These are phyloP conservation scores for Salarias fasciatus DNA, from an alignment of 2,797 vertebrate species.

Conservation along the genomic window DNA sequence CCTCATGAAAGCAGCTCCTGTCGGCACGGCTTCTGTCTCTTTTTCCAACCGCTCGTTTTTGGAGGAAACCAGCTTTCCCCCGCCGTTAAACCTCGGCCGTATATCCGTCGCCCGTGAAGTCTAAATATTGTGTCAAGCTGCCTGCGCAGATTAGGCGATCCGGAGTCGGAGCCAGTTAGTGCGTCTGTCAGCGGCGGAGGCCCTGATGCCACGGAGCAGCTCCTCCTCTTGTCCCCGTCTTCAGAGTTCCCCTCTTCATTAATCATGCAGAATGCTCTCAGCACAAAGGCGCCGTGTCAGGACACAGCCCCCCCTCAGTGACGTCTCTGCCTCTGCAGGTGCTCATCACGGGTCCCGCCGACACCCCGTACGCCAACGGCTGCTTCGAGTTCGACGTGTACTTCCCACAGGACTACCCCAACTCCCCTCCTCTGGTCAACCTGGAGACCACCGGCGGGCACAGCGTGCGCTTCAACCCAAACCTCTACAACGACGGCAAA, in stretches of 20 bases:
- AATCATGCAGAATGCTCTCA: neutral
- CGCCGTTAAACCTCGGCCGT: neutral
- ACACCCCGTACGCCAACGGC: slow-evolving; percentile 97
- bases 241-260: no score
- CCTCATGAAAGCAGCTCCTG: no score
- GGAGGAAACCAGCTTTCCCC: neutral
- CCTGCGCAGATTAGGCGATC: neutral
- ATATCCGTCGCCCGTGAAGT: neutral
- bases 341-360: slow-evolving; percentile 97
- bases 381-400: slow-evolving; percentile 99
- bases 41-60: neutral
- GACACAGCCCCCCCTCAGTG: no score
- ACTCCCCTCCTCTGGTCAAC: slow-evolving; percentile 97
- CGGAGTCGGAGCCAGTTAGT: neutral
- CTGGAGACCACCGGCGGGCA: slow-evolving; percentile 98
- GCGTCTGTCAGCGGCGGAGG: slow-evolving; percentile 18
- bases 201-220: neutral
- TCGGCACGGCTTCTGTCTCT: neutral
- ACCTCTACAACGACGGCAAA: slow-evolving; percentile 99
- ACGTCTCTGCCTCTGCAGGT: slow-evolving; percentile 79
- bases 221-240: neutral
- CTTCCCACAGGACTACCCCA: slow-evolving; percentile 99
- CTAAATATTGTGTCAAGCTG: neutral
- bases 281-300: neutral
- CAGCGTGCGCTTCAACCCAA: slow-evolving; percentile 98